phyloP scores from a whole-genome alignment of 2,113 vertebrate species.

The Pteronura brasiliensis region DNA sequence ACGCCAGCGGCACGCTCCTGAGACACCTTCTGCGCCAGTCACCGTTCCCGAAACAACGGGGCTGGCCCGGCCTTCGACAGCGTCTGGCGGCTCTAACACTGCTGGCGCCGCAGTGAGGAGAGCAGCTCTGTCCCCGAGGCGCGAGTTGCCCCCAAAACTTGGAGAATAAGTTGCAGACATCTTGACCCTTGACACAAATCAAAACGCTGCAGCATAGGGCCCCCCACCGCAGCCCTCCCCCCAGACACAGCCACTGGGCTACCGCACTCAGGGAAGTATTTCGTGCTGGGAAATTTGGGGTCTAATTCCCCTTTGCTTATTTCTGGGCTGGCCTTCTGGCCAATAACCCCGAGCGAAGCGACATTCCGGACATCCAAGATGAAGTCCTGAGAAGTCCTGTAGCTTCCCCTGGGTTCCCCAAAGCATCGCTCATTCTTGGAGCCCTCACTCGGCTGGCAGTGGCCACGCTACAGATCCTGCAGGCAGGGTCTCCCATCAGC shows the following conservation, averaged over 20 bases:
- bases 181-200: not conserved
- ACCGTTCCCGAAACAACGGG: too few relatives aligned
- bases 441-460: not conserved
- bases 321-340: not conserved
- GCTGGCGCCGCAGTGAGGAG: rapidly evolving
- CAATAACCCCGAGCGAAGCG: rapidly evolving
- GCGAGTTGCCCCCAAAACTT: not conserved
- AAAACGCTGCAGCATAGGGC: not conserved
- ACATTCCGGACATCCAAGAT: not conserved
- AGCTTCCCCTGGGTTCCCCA: not conserved
- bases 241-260: rapidly evolving
- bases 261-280: not conserved
- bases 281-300: not conserved
- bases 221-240: not conserved
- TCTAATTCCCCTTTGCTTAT: not conserved
- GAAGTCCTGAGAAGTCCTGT: not conserved
- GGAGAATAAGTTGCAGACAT: not conserved
- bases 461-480: not conserved
- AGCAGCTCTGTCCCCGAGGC: rapidly evolving
- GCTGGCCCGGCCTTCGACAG: not conserved
- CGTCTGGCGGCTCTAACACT: rapidly evolving
- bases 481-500: not conserved
- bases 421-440: rapidly evolving
- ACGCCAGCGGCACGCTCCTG: too few relatives aligned
- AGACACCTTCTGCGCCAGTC: too few relatives aligned